phyloP scores from a whole-genome alignment of 2,797 vertebrate species.

The Sebastes trivittatus region DNA sequence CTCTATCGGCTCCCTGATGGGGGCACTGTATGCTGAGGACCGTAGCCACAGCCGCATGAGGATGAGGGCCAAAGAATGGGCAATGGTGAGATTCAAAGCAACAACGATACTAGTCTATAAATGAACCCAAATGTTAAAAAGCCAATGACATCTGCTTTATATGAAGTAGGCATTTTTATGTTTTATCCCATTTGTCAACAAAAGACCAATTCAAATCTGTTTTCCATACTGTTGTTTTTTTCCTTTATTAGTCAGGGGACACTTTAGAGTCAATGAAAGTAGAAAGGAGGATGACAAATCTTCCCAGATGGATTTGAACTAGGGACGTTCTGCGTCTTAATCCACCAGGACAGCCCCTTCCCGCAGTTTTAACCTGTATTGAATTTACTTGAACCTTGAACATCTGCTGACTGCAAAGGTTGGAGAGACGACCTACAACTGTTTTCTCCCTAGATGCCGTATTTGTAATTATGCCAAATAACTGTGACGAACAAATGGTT shows the following conservation, averaged over 20 bases:
- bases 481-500: neutral
- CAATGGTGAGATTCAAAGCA: slow-evolving; percentile 85
- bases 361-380: too few relatives aligned
- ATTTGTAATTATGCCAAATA: neutral
- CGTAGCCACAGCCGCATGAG: slow-evolving; percentile 89
- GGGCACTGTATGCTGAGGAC: slow-evolving; percentile 92
- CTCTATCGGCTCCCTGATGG: slow-evolving; percentile 93
- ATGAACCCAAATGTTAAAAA: neutral
- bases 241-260: neutral
- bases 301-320: neutral
- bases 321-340: neutral
- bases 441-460: neutral
- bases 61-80: slow-evolving; percentile 93
- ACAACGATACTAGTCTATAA: neutral
- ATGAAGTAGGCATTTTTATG: neutral
- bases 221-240: neutral
- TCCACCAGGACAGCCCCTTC: neutral
- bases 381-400: neutral
- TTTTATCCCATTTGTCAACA: neutral
- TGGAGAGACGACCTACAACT: neutral
- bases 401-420: neutral
- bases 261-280: neutral
- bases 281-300: neutral
- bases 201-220: neutral
- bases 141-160: neutral